Evolutionary conservation across 2,797 vertebrate genomes (phyloP).

Genomic region (Phrynocephalus vlangalii): DNA sequence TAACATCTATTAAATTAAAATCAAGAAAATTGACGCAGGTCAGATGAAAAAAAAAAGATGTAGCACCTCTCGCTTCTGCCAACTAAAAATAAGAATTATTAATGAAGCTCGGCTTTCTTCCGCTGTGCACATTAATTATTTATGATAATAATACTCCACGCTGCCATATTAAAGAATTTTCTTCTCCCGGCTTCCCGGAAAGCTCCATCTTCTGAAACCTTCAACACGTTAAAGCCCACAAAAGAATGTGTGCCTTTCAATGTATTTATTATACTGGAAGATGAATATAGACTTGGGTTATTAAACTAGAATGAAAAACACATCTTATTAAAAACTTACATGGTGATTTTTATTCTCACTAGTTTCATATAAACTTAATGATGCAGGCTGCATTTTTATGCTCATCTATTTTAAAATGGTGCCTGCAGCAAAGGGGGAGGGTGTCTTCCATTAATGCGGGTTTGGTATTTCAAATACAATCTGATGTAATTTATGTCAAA

Average conservation of each 20-base stretch:
- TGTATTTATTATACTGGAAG: conserved; percentile 85
- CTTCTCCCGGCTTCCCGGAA: conserved; percentile 81
- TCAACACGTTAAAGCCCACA: conserved; percentile 80
- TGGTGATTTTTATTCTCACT: conserved; percentile 89
- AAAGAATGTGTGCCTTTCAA: conserved; percentile 81
- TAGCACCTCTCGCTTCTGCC: conserved; percentile 82
- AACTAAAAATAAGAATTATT: conserved; percentile 88
- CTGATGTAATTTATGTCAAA: conserved; percentile 88
- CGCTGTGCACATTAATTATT: conserved; percentile 87
- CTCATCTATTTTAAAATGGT: conserved; percentile 89
- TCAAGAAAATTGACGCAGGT: conserved; percentile 80
- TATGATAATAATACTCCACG: conserved; percentile 85
- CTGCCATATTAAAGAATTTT: conserved; percentile 86
- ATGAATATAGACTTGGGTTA: conserved; percentile 89
- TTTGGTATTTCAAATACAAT: conserved; percentile 89
- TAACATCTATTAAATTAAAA: conserved; percentile 80
- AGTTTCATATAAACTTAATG: conserved; percentile 90
- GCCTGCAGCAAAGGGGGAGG: conserved; percentile 79
- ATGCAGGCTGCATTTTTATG: conserved; percentile 88
- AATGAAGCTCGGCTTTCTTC: conserved; percentile 86
- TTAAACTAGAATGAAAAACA: conserved; percentile 90
- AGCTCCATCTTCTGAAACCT: conserved; percentile 81
- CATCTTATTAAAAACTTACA: conserved; percentile 89
- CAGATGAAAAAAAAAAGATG: conserved; percentile 81
- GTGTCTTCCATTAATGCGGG: conserved; percentile 86